Conservation (phyloP, 2,113 vertebrate species). For the Chionodraco myersi region DNA sequence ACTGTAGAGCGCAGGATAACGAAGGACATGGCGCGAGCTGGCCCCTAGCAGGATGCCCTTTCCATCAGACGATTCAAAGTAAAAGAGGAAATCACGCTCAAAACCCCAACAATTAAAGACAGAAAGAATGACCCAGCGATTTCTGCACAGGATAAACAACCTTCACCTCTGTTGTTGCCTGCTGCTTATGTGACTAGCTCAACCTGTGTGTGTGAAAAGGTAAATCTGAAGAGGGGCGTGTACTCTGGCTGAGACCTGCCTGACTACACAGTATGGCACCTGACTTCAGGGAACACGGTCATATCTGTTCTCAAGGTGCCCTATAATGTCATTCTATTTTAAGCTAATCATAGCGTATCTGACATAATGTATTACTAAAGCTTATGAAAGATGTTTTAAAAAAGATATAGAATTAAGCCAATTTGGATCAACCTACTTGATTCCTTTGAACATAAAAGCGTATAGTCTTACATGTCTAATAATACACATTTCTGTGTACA, state of each 20-base stretch:
- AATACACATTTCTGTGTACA: not conserved
- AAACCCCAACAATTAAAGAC: not conserved
- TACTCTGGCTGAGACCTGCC: too few relatives aligned
- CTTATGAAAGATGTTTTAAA: not conserved
- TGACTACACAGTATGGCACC: not conserved
- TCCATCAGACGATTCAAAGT: slow-evolving; percentile 39
- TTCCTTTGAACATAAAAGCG: too few relatives aligned
- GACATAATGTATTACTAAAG: not conserved
- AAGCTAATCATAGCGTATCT: not conserved
- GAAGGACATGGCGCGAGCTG: slow-evolving; percentile 42
- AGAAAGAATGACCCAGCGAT: not conserved
- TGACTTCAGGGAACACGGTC: not conserved
- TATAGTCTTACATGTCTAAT: too few relatives aligned
- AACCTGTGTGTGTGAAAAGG: not conserved
- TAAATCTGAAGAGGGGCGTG: slow-evolving; percentile 10
- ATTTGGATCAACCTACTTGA: too few relatives aligned
- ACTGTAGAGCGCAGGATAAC: not conserved
- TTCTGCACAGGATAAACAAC: not conserved
- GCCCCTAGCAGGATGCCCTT: slow-evolving; percentile 38
- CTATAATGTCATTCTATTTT: not conserved
- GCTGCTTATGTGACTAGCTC: not conserved
- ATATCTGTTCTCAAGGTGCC: too few relatives aligned
- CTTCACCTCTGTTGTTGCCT: not conserved
- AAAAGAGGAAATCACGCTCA: not conserved
- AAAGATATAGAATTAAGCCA: too few relatives aligned